phyloP scores from a whole-genome alignment of 2,113 vertebrate genomes.

The Silurus glanis region DNA sequence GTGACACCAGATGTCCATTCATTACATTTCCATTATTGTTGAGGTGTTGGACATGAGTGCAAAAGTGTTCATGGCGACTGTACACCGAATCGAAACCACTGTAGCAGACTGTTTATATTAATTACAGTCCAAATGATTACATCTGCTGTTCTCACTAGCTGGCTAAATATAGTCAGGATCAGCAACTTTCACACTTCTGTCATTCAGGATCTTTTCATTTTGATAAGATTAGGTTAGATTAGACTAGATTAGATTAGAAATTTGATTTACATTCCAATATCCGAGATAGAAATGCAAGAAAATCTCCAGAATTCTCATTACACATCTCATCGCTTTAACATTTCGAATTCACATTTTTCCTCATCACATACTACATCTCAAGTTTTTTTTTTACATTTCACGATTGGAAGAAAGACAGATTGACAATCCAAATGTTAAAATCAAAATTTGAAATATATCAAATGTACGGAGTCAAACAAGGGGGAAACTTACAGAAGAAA shows the following conservation, averaged over 20 bases:
- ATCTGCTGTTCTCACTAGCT: background rate
- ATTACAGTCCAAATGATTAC: too few species aligned
- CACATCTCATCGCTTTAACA: background rate
- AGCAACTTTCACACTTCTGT: too few species aligned
- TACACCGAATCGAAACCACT: too few species aligned
- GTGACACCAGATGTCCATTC: too few species aligned
- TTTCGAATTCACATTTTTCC: background rate
- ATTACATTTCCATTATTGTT: too few species aligned
- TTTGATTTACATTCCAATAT: background rate
- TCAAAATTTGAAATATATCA: background rate
- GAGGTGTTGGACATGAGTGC: too few species aligned
- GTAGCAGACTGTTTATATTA: too few species aligned
- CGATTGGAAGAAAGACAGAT: background rate
- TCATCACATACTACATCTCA: background rate
- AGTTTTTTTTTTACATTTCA: background rate
- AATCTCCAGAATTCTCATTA: background rate
- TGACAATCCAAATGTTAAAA: background rate
- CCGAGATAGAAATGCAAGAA: background rate
- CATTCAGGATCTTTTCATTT: too few species aligned
- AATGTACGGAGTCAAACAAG: background rate
- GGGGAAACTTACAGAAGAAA: background rate
- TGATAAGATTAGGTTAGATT: too few species aligned
- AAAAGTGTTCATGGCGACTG: too few species aligned
- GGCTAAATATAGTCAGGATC: background rate
- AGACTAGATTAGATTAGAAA: too few species aligned